Evolutionary conservation across 2,113 vertebrate species (phyloP).

Genomic region (Xenotilapia flavipinnis): DNA sequence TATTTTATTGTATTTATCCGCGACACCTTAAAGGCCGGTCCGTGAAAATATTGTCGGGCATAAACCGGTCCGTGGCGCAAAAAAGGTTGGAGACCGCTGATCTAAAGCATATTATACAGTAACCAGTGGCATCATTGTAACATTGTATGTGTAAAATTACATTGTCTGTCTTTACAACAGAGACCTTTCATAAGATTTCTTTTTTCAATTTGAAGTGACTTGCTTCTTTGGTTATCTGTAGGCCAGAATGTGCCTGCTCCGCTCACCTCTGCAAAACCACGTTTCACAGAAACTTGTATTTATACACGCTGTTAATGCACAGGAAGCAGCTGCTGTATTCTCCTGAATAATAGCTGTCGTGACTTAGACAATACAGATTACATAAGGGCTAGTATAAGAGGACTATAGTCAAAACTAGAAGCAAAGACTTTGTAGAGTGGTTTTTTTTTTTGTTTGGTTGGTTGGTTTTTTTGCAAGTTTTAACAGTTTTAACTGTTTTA

Average conservation of each 20-base stretch:
- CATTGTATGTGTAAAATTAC: background rate
- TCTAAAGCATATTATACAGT: background rate
- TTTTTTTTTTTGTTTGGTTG: accelerated
- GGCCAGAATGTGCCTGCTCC: background rate
- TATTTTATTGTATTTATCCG: no score
- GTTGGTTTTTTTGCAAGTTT: background rate
- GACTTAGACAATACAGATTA: background rate
- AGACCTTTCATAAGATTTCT: background rate
- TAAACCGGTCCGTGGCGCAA: no score
- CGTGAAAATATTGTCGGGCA: no score
- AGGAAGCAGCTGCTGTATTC: background rate
- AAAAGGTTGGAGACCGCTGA: background rate
- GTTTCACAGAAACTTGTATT: background rate
- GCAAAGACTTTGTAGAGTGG: background rate
- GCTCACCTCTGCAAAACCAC: background rate
- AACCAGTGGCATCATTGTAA: background rate
- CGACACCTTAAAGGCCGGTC: no score
- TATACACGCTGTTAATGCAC: background rate
- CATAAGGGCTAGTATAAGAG: background rate
- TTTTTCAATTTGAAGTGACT: background rate
- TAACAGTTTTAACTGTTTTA: background rate
- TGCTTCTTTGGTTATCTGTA: background rate
- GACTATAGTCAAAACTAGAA: background rate
- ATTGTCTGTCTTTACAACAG: background rate
- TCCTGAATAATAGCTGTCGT: background rate